Evolutionary conservation across 2,797 vertebrate species (phyloP).

Genomic region (Alauda arvensis): DNA sequence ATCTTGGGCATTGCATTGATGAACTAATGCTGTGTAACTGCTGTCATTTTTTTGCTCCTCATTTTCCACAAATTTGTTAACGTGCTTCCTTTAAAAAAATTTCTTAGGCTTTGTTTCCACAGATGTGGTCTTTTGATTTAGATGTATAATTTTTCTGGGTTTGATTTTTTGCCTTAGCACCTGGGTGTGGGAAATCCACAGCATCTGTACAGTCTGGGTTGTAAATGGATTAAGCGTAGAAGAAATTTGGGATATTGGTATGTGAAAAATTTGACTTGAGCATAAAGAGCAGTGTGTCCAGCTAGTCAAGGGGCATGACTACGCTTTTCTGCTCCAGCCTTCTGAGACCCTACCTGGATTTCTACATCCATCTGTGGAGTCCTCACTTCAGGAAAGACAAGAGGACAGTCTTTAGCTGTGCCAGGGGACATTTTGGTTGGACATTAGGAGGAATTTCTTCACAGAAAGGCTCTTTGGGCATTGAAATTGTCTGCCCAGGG

Average conservation of each 20-base stretch:
- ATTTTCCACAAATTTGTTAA: background rate
- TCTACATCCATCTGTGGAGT: background rate
- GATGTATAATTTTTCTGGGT: background rate
- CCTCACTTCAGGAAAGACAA: background rate
- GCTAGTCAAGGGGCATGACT: background rate
- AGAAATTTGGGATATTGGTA: background rate
- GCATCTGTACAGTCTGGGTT: background rate
- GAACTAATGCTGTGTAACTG: background rate
- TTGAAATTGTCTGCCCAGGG: background rate
- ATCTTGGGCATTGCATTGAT: rapidly evolving
- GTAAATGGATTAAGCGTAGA: background rate
- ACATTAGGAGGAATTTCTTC: background rate
- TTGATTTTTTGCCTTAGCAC: background rate
- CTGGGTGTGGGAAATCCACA: background rate
- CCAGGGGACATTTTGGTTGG: background rate
- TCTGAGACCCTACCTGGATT: background rate
- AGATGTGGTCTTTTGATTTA: background rate
- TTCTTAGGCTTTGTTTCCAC: background rate
- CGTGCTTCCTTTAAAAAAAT: background rate
- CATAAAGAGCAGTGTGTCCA: background rate
- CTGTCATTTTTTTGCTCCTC: background rate
- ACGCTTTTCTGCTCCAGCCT: background rate
- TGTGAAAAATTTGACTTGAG: background rate
- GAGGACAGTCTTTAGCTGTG: background rate
- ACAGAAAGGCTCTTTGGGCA: background rate